Conservation (phyloP, 1,140 invertebrate genomes). For the Amyelois transitella region DNA sequence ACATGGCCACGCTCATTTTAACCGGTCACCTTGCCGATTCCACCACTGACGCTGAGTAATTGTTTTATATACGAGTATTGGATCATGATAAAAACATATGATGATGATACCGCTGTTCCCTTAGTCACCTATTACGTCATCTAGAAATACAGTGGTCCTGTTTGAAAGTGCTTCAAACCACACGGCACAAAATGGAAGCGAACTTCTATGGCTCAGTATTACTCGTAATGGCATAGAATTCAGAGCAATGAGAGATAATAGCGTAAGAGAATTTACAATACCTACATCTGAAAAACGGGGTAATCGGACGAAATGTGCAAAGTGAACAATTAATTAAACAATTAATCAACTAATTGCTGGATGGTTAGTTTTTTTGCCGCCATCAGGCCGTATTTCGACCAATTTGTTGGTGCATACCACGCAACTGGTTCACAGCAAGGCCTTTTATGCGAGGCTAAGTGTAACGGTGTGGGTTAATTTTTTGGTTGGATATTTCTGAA, state of each 20-base stretch:
- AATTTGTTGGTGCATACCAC: constrained; percentile 43
- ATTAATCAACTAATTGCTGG: constrained; percentile 68
- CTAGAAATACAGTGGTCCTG: no score
- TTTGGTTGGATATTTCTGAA: not conserved
- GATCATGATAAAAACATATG: no score
- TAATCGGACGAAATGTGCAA: constrained; percentile 23
- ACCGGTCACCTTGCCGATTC: no score
- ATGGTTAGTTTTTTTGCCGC: constrained; percentile 63
- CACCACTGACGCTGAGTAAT: no score
- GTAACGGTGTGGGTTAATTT: not conserved
- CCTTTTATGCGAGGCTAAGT: constrained; percentile 1
- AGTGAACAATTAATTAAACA: constrained; percentile 68
- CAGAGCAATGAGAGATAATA: constrained; percentile 11
- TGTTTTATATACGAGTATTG: no score
- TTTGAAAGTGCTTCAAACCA: no score
- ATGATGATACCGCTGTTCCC: no score
- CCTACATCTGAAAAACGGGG: not conserved
- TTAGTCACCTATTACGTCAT: no score
- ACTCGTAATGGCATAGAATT: no score
- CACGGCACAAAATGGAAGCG: no score
- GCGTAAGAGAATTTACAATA: not conserved
- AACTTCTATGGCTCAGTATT: no score
- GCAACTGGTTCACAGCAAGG: constrained; percentile 8
- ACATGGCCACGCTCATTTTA: no score
- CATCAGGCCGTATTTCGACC: constrained; percentile 37